Evolutionary conservation across 2,113 vertebrate species (phyloP), one percentile per base, ranked within the genome.

Genomic region (Ancistrus triradiatus): DNA sequence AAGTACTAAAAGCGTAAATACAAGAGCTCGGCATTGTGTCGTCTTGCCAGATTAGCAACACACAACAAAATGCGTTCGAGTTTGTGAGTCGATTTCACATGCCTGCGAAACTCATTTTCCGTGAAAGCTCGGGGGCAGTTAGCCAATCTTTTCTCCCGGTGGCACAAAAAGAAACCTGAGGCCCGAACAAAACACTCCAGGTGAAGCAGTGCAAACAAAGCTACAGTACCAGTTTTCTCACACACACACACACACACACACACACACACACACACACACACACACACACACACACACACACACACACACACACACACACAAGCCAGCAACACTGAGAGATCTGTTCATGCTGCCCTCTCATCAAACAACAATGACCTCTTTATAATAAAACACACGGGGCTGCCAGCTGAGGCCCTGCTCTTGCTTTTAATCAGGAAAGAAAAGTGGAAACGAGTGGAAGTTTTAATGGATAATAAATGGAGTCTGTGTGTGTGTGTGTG

Each of bases 381-480:
- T 78, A 58, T 72, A 61, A 74, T 55, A 67, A 78, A 70, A n/a
- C 58, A 44, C 52, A 70, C 50, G 49, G 47, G 43, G 31, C 25
- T 33, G 66, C 65, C 66, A 73, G 60, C 49, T 63, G 40, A 82
- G 57, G 58, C 53, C 31, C 60, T 58, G 72, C 62, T 66, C 63
- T 60, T 43, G 28, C 51, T 63, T 65, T 76, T 64, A 56, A 56
- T 31, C 68, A 22, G 18, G 35, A 35, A 73, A 72, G 57, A 73
- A 66, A 74, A 76, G 65, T 61, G 58, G 40, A 58, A 73, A 73
- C 70, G 66, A 73, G 74, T 51, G 40, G 44, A 47, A 58, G 58
- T 73, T 70, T 38, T 74, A 70, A 77, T 69, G 59, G 73, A 68
- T 66, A 73, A 63, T 65, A 74, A 75, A 74, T 71, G 61, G 57